These are phyloP conservation scores for Sinopyrophorus schimmeli DNA, from an alignment of 2,888 invertebrate genomes.

Conservation along the genomic window DNA sequence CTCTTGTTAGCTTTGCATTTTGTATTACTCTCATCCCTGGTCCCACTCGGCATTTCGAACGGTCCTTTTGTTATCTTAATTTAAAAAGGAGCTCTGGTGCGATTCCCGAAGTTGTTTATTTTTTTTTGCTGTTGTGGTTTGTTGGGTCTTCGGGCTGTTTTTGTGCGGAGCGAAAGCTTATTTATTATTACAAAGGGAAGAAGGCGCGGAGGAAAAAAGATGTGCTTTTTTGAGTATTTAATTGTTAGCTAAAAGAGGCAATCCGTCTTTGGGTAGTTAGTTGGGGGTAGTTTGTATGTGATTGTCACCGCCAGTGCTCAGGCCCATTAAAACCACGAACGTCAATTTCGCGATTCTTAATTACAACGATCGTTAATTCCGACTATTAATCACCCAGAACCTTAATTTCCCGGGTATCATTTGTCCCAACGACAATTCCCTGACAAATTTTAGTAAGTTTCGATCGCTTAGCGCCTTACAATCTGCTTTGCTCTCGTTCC, in stretches of 20 bases:
- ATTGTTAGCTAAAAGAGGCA: conserved; percentile 11
- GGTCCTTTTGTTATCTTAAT: too few species aligned
- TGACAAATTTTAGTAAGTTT: conserved; percentile 25
- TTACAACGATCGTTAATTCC: conserved; percentile 24
- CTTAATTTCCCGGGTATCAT: conserved; percentile 25
- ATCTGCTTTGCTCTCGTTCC: background rate
- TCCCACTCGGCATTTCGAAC: too few species aligned
- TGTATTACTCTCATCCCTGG: too few species aligned
- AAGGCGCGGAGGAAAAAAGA: background rate
- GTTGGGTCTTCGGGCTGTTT: background rate
- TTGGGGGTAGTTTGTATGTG: conserved; percentile 24
- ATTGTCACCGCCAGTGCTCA: conserved; percentile 24
- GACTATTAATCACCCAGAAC: conserved; percentile 24
- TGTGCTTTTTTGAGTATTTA: conserved; percentile 3
- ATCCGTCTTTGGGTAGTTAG: conserved; percentile 14
- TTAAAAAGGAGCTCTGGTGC: background rate
- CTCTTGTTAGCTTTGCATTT: too few species aligned
- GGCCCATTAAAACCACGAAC: conserved; percentile 21
- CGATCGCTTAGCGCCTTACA: conserved; percentile 6
- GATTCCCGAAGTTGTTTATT: background rate
- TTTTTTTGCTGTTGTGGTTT: background rate
- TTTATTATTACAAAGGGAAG: background rate
- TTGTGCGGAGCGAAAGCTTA: too few species aligned
- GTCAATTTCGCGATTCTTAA: conserved; percentile 27
- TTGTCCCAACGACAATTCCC: conserved; percentile 20